Conservation (phyloP, 2,888 invertebrate species). For the Luperina nickerlii region DNA sequence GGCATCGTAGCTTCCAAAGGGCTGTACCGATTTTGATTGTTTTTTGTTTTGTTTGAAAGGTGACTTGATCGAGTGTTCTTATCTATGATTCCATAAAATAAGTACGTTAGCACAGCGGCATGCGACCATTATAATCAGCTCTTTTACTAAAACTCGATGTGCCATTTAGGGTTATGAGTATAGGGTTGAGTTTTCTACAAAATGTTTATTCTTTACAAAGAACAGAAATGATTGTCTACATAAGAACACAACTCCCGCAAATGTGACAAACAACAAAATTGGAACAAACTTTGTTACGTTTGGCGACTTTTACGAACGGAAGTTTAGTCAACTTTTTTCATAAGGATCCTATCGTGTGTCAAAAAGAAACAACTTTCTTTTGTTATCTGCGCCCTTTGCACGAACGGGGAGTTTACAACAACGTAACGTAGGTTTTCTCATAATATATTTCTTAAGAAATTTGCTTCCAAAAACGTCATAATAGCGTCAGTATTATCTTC, state of each 20-base stretch:
- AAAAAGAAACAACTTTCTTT: not conserved
- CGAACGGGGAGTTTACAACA: not conserved
- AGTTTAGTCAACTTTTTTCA: slow-evolving; percentile 15
- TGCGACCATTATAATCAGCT: not conserved
- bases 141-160: not conserved
- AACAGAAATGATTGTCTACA: not conserved
- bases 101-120: too few species aligned
- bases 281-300: slow-evolving; percentile 10
- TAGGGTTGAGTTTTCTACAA: too few species aligned
- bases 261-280: not conserved
- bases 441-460: not conserved
- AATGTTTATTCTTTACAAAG: not conserved
- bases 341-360: slow-evolving; percentile 12
- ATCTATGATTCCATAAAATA: too few species aligned
- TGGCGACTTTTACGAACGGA: not conserved
- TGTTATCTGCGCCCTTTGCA: not conserved
- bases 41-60: not conserved
- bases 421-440: not conserved
- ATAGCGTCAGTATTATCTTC: not conserved
- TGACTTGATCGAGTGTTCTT: not conserved
- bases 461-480: not conserved
- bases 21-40: not conserved
- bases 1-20: not conserved
- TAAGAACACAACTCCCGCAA: not conserved
- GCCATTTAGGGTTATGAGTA: too few species aligned